Evolutionary conservation across 2,888 invertebrate species (phyloP).

Genomic region (Thalpophila matura): DNA sequence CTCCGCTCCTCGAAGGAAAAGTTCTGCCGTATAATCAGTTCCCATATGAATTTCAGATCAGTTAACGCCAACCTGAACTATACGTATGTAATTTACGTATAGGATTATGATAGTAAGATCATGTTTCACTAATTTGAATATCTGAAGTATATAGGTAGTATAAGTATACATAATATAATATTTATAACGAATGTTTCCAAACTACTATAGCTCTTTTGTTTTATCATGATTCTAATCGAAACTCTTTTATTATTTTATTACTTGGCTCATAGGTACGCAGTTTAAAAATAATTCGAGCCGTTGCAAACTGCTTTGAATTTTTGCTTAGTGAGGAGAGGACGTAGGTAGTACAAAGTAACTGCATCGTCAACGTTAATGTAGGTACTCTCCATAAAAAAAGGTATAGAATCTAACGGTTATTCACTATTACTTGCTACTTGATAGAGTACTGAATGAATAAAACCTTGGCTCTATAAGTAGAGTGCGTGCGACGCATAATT

Average conservation of each 20-base stretch:
- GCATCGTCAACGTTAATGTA: constrained; percentile 23
- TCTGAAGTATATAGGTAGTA: too few species aligned
- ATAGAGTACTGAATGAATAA: constrained; percentile 38
- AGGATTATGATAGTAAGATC: too few species aligned
- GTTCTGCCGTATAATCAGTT: constrained; percentile 15
- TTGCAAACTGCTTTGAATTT: background rate
- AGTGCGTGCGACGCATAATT: constrained; percentile 51
- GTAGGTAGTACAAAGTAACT: background rate
- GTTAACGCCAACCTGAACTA: background rate
- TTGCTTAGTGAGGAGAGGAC: too few species aligned
- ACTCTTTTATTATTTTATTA: too few species aligned
- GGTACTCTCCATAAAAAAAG: constrained; percentile 37
- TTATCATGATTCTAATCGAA: too few species aligned
- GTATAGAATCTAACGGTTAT: constrained; percentile 22
- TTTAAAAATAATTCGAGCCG: constrained; percentile 3
- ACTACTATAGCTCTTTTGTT: too few species aligned
- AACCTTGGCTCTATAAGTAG: constrained; percentile 31
- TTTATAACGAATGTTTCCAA: too few species aligned
- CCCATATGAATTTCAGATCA: background rate
- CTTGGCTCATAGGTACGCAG: too few species aligned
- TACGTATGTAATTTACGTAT: too few species aligned
- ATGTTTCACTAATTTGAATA: too few species aligned
- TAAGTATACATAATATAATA: too few species aligned
- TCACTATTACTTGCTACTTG: constrained; percentile 20
- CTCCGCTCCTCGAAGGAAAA: constrained; percentile 28